phyloP scores from a whole-genome alignment of 2,888 invertebrate genomes.

The Lasioglossum oenotherae region DNA sequence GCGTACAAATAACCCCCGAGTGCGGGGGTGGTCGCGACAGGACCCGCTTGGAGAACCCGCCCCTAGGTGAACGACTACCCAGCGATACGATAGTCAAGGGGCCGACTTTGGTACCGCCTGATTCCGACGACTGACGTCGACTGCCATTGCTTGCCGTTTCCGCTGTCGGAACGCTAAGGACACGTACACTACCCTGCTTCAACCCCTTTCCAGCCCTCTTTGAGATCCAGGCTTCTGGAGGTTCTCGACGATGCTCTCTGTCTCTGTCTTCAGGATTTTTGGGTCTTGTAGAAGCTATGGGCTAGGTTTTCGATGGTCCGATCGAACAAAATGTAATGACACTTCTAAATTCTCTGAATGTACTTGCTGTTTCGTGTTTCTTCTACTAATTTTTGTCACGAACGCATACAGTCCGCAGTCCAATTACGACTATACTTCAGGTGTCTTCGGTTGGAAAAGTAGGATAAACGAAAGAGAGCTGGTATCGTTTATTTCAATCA shows the following conservation, averaged over 20 bases:
- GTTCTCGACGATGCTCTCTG: neutral
- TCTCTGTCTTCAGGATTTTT: neutral
- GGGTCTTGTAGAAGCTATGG: neutral
- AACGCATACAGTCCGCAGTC: too few relatives aligned
- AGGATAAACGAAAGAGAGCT: neutral
- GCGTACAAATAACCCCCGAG: slow-evolving; percentile 77
- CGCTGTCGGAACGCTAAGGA: slow-evolving; percentile 13
- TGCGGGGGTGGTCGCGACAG: slow-evolving; percentile 49
- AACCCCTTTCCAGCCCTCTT: neutral
- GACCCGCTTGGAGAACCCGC: slow-evolving; percentile 70
- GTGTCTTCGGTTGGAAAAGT: neutral
- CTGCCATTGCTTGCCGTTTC: slow-evolving; percentile 66
- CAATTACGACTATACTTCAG: neutral
- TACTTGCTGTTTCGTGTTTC: too few relatives aligned
- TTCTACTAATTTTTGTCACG: too few relatives aligned
- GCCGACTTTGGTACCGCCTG: slow-evolving; percentile 68
- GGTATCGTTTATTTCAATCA: too few relatives aligned
- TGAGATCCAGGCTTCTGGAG: neutral
- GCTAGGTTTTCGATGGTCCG: neutral
- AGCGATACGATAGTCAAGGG: slow-evolving; percentile 40
- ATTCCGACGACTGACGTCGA: slow-evolving; percentile 52
- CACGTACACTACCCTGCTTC: neutral
- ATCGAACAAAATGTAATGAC: neutral
- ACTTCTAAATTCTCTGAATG: neutral
- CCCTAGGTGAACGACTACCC: slow-evolving; percentile 52